Evolutionary conservation across 1,140 invertebrate species (phyloP), one percentile per base, ranked within the genome.

Genomic region (Cepaea nemoralis): DNA sequence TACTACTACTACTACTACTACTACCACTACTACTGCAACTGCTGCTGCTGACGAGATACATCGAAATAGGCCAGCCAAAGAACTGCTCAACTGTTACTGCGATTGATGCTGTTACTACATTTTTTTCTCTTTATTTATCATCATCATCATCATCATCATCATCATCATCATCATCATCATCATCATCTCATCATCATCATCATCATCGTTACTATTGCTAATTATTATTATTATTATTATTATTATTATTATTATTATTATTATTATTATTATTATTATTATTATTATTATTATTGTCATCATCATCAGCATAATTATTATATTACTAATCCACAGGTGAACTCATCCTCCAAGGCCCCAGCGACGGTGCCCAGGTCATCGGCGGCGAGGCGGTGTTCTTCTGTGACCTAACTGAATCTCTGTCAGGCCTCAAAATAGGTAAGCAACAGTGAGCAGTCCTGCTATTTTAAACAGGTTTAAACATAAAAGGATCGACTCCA

Each of bases 181-280:
- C 42, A 45, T 45, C 42, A 45, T 45, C 42, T 45, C 42, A 45
- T 24, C 66, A 67, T 67, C 66, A 67, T 35, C 66, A 67, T 67
- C 66, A 24, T 35, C 66, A 67, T 67, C 66, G n/a, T 67, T 24
- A 67, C 22, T n/a, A n/a, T n/a, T n/a, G n/a, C 8, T 55, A 22
- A 55, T 55, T 55, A 22, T 22, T 24, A 55, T 55, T 55, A 22
- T 55, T 55, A 22, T 2, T 55, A 22, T 22, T 55, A 22, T 8
- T 45, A 45, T 8, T 45, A 55, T 55, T 55, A 55, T 55, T 22
- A 14, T n/a, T n/a, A n/a, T n/a, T 19, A 5, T 55, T 55, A 55
- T 55, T 55, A 22, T 22, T 24, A 55, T 55, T 55, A 22, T 55
- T 55, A 22, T 2, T 55, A 22, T 22, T 55, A 22, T 8, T 45